Conservation (phyloP, 2,113 vertebrate genomes). For the Willisornis vidua region DNA sequence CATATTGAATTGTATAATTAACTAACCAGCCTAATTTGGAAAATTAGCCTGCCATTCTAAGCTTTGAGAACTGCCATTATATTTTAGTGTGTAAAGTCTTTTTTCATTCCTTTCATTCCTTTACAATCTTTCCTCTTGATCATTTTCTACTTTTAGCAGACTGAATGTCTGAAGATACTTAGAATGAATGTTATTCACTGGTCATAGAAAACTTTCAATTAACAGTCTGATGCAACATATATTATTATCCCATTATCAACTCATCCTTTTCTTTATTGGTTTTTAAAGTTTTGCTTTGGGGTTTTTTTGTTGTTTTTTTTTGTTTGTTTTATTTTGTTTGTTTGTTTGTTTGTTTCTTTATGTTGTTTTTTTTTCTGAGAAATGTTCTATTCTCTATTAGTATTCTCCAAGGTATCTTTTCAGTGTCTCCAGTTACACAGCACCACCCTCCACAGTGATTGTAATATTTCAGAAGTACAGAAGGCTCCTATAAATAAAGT, state of each 20-base stretch:
- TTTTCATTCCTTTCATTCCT: neutral
- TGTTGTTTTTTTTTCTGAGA: slow-evolving; percentile 41
- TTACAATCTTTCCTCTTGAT: slow-evolving; percentile 49
- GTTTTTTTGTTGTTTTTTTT: no score
- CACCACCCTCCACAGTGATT: neutral
- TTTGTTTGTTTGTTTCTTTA: no score
- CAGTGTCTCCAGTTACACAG: neutral
- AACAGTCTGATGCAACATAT: slow-evolving; percentile 34
- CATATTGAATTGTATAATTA: slow-evolving; percentile 26
- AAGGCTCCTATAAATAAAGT: neutral
- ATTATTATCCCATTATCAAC: slow-evolving; percentile 70
- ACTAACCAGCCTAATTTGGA: slow-evolving; percentile 48
- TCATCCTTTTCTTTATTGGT: slow-evolving; percentile 29
- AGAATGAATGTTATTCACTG: slow-evolving; percentile 57
- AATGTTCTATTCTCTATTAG: neutral
- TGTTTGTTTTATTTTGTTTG: no score
- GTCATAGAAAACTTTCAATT: slow-evolving; percentile 72
- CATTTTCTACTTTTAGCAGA: slow-evolving; percentile 62
- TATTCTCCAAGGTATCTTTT: neutral
- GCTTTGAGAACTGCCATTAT: slow-evolving; percentile 40
- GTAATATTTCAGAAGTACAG: neutral
- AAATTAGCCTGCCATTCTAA: slow-evolving; percentile 43
- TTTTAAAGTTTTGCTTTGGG: slow-evolving; percentile 51
- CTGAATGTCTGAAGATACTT: slow-evolving; percentile 63
- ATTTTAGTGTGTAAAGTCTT: slow-evolving; percentile 60